A percentile compares a stretch with the other conserved stretches of the same genome.
Evolutionary conservation across 2,797 vertebrate species (phyloP).

Genomic region (Chrysocyon brachyurus): DNA sequence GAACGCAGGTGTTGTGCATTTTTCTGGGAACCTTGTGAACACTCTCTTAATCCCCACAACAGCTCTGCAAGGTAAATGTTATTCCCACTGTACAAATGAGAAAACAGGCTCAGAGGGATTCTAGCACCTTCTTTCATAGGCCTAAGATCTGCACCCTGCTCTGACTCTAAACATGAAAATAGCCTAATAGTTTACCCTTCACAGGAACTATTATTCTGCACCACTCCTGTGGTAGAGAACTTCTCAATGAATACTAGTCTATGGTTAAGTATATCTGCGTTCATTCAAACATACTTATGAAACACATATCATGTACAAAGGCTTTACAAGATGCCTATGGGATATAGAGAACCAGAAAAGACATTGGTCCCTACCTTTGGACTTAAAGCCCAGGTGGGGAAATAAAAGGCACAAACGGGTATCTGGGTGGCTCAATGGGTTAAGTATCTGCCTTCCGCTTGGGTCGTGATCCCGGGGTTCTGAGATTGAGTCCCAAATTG

Average conservation of each 20-base stretch:
- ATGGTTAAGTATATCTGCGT: neutral
- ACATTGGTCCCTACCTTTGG: neutral
- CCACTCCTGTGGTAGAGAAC: neutral
- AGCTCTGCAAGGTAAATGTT: neutral
- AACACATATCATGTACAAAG: neutral
- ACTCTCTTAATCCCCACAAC: neutral
- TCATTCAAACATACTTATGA: slow-evolving; percentile 13
- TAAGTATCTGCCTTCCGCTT: too few species aligned
- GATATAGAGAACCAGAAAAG: neutral
- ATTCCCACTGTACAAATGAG: neutral
- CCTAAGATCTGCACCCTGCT: neutral
- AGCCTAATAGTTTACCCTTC: neutral
- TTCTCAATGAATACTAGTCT: neutral
- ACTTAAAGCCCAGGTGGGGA: slow-evolving; percentile 16
- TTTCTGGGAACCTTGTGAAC: neutral
- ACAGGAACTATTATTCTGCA: neutral
- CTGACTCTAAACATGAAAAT: neutral
- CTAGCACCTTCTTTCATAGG: neutral
- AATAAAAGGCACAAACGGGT: neutral
- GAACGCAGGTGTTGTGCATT: neutral
- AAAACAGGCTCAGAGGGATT: neutral
- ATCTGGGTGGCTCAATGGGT: too few species aligned
- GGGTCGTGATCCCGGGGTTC: too few species aligned
- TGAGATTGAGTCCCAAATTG: too few species aligned
- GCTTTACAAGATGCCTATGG: neutral